phyloP scores from a whole-genome alignment of 1,140 invertebrate species.

The Campodea augens region DNA sequence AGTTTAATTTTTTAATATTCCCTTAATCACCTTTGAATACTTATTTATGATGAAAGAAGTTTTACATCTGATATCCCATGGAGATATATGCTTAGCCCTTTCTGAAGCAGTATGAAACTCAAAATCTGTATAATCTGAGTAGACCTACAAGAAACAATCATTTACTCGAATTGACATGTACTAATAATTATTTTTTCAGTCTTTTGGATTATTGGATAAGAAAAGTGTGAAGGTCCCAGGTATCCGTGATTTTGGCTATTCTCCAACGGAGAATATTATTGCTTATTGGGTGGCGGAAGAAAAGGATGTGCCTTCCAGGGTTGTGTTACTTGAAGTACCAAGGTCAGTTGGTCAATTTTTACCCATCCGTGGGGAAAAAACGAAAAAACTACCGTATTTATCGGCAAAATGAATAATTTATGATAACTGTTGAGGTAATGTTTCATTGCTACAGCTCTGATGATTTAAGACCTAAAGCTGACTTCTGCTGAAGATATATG shows the following conservation, averaged over 20 bases:
- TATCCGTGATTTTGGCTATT: conserved; percentile 92
- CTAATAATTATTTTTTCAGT: conserved; percentile 33
- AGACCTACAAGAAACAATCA: no score
- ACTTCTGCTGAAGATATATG: neutral
- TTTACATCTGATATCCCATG: no score
- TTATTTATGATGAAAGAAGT: no score
- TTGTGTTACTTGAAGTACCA: conserved; percentile 65
- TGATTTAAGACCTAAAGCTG: neutral
- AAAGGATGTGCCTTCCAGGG: conserved; percentile 69
- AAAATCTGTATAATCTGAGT: no score
- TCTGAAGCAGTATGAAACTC: no score
- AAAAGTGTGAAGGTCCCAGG: conserved; percentile 85
- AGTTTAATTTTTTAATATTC: no score
- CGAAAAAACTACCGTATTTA: neutral
- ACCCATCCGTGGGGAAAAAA: no score
- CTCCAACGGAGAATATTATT: conserved; percentile 86
- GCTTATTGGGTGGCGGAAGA: conserved; percentile 99
- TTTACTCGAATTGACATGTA: no score
- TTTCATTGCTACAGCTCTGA: neutral
- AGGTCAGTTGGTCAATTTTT: conserved; percentile 28
- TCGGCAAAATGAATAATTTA: neutral
- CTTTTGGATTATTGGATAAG: conserved; percentile 80
- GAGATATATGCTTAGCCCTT: no score
- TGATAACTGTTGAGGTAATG: neutral
- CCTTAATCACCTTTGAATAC: no score